phyloP scores from a whole-genome alignment of 2,888 invertebrate genomes.

The Glaucopsyche alexis region DNA sequence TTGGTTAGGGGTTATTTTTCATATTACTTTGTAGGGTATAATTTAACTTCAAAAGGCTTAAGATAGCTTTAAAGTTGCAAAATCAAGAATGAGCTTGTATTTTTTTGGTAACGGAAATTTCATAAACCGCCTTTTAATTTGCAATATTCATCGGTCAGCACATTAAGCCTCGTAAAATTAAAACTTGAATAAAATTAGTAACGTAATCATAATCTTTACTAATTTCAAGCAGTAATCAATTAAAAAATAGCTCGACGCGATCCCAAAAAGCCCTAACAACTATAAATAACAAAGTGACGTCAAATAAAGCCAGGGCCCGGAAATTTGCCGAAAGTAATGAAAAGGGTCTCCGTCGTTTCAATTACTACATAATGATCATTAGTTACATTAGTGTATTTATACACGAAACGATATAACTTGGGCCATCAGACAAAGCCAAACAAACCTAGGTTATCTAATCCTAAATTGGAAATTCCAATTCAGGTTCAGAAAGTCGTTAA shows the following conservation, averaged over 20 bases:
- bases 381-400: neutral
- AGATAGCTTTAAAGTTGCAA: no score
- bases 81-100: no score
- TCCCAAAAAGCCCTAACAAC: neutral
- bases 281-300: conserved; percentile 18
- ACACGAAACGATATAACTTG: neutral
- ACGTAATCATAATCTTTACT: neutral
- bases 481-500: neutral
- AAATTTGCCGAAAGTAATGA: conserved; percentile 17
- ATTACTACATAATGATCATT: conserved; percentile 9
- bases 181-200: no score
- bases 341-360: conserved; percentile 15
- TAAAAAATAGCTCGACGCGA: neutral
- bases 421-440: neutral
- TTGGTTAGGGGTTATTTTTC: no score
- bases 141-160: no score
- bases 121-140: no score
- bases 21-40: no score
- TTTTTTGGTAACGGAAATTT: no score
- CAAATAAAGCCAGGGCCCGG: neutral
- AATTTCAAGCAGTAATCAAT: neutral
- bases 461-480: neutral
- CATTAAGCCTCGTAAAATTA: no score
- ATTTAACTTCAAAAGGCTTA: no score
- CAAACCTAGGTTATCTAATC: neutral